These are phyloP conservation scores for Chamaea fasciata DNA, from an alignment of 2,113 vertebrate species.

Conservation along the genomic window DNA sequence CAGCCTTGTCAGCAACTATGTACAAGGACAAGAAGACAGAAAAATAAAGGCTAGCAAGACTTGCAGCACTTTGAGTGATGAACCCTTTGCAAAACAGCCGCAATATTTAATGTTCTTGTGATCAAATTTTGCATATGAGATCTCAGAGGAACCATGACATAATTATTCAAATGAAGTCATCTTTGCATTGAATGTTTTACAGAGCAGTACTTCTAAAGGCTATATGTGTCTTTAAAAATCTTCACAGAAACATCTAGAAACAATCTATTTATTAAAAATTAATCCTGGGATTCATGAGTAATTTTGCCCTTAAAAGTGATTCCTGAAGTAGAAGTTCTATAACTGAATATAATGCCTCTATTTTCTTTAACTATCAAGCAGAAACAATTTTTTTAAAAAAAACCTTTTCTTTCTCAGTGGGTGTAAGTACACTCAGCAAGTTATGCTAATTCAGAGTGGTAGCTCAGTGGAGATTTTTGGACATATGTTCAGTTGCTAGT, in stretches of 20 bases:
- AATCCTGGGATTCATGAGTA: neutral
- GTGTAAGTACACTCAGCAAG: neutral
- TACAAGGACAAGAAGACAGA: neutral
- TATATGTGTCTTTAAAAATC: neutral
- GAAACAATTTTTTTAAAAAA: neutral
- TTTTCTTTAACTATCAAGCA: neutral
- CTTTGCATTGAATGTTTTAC: neutral
- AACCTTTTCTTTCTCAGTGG: neutral
- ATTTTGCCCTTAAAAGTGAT: neutral
- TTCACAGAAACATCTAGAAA: neutral
- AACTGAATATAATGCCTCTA: neutral
- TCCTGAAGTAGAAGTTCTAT: neutral
- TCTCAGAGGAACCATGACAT: neutral
- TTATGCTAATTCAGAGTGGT: neutral
- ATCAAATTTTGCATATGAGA: neutral
- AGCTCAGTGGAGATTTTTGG: neutral
- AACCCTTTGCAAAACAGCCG: neutral
- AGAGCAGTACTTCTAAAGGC: neutral
- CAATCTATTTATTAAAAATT: neutral
- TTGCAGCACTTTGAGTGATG: neutral
- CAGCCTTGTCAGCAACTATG: constrained; percentile 81
- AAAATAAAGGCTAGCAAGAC: neutral
- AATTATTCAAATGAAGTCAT: neutral
- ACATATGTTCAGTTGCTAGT: neutral
- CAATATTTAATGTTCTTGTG: neutral